Base-by-base conservation (phyloP, 1,140 invertebrate genomes). In the Steinernema khuongi region DNA sequence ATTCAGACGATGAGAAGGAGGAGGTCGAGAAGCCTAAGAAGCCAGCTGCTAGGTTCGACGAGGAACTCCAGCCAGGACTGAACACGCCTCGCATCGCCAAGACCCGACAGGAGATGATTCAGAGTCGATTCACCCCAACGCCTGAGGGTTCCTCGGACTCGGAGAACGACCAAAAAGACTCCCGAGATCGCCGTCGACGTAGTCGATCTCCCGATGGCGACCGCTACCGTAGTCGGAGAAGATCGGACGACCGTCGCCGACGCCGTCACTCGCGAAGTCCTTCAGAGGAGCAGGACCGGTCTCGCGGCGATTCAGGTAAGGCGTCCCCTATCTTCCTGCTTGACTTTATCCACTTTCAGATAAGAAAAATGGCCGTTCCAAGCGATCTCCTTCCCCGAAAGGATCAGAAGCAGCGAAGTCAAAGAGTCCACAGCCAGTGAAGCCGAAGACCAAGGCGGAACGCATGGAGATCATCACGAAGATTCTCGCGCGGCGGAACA, bases 401-500 rank as follows among this genome's bases (percentile, higher is more conserved):
- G 44, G 30, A 17, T 11, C 43, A 1, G 68, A 77, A 32, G 68
- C 68, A 14, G 68, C 68, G 44, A 43, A 60, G 14, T 4, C 50
- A 41, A 41, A 41, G 36, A 41, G n/a, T 7, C 7, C n/a, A n/a
- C 7, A 41, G 36, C 36, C 73, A 31, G 33, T 44, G 26, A 76
- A 68, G 28, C 67, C 72, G 0, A 31, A 77, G 60, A 66, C 72
- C 4, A 78, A 74, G 31, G 36, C 2, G 19, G 43, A 44, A 19
- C 31, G 77, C 19, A 28, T 78, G 18, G 68, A 44, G 0, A 44
- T 31, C 1, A 30, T 78, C 22, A 78, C 78, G 66, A 50, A 70
- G 11, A 77, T 78, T 43, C 60, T 78, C 68, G 44, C 44, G 30
- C 71, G 71, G 30, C n/a, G 76, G 31, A 78, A 78, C 70, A 67